Percentiles rank a stretch among this genome's conserved stretches.
phyloP scores from a whole-genome alignment of 2,888 invertebrate genomes.

The Cryptocheilus praepositus region DNA sequence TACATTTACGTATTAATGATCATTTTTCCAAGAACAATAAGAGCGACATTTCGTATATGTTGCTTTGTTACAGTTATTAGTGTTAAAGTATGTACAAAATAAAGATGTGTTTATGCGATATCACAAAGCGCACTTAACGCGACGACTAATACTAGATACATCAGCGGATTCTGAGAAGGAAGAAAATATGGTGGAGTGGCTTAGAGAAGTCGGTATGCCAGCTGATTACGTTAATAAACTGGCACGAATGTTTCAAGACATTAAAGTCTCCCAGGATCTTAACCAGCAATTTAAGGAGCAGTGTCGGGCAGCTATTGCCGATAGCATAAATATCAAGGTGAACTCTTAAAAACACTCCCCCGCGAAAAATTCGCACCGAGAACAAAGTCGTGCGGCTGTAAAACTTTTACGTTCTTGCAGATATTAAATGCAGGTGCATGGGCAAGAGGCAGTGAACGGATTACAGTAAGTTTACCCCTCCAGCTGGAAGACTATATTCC shows the following conservation, averaged over 20 bases:
- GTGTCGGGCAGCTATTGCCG: slow-evolving; percentile 86
- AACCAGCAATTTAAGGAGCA: slow-evolving; percentile 91
- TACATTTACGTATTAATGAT: background rate
- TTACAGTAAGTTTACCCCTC: slow-evolving; percentile 95
- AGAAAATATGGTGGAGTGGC: slow-evolving; percentile 99
- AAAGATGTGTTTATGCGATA: slow-evolving; percentile 99
- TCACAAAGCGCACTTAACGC: slow-evolving; percentile 97
- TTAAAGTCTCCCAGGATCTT: slow-evolving; percentile 97
- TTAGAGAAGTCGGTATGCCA: slow-evolving; percentile 98
- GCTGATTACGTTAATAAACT: slow-evolving; percentile 99
- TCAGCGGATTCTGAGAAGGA: slow-evolving; percentile 99
- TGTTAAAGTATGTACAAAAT: slow-evolving; percentile 98
- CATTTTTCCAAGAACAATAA: no score
- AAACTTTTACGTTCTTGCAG: slow-evolving; percentile 51
- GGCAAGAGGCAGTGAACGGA: slow-evolving; percentile 95
- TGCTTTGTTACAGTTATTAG: slow-evolving; percentile 80
- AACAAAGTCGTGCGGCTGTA: background rate
- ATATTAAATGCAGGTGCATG: slow-evolving; percentile 99
- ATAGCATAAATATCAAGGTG: slow-evolving; percentile 94
- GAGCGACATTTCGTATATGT: no score
- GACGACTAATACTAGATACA: slow-evolving; percentile 96
- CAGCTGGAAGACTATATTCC: slow-evolving; percentile 99
- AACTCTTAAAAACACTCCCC: background rate
- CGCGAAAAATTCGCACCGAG: no score
- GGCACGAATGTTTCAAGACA: slow-evolving; percentile 98